Base-by-base conservation (phyloP, 2,113 vertebrate species). In the Thermophis baileyi region DNA sequence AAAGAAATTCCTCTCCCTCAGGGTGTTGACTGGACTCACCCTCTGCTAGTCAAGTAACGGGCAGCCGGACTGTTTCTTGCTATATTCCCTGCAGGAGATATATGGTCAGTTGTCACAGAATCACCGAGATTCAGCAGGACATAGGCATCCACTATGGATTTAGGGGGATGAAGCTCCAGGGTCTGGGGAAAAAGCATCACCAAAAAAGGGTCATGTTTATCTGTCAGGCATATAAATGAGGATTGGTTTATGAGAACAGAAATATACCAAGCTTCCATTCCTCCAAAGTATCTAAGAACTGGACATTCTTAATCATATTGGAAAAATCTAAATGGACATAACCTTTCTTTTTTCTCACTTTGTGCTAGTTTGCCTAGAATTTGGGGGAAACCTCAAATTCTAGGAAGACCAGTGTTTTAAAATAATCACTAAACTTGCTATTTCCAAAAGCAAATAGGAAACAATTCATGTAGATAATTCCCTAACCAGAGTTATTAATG, bases 51-150 rank as follows among this genome's bases (percentile, higher is more conserved):
- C 93, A 99, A 98, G 92, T 98, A 99, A 90, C 99, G 98, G 16
- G 99, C 99, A 49, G 99, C 99, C 54, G 99, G 93, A 95, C 99
- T 99, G 96, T 97, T 99, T 93, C 99, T 98, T 93, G 99, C 99
- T 46, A 99, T 99, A 97, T 99, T 99, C 89, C 99, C 99, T 22
- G 99, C 99, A 44, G 99, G 99, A 89, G 99, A 99, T 94, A 99
- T 99, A 96, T 99, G 99, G 96, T 99, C 99, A 0, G 99, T 99
- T 86, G 99, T 99, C 92, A 99, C 99, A 0, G 99, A 99, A 96
- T 99, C 99, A 10, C 99, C 99, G 88, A 99, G 93, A 97, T 98
- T 99, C 93, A 99, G 97, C 11, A 99, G 98, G 74, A 99, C 99
- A 3, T 98, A 98, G 47, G 99, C 99, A 0, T 98, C 97, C n/a